Base-by-base conservation (phyloP, 2,888 invertebrate species). In the Acleris holmiana region DNA sequence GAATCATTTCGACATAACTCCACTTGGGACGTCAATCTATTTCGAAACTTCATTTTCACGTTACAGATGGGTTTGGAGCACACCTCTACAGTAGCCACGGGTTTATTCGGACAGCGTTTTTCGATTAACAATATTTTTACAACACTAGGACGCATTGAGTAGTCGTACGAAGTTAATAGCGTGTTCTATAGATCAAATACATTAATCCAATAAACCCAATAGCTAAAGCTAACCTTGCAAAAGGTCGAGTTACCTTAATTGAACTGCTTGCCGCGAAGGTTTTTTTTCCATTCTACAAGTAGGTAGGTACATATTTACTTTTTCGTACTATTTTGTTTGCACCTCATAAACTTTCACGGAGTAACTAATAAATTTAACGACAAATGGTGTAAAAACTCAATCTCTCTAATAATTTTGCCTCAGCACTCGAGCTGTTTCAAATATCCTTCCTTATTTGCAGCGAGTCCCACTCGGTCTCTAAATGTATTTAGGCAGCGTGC, bases 21-120 rank as follows among this genome's bases (percentile, higher is more conserved):
- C 76, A 71, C 75, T 74, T 75, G 67, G 74, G 69, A 76, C 74
- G 77, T 77, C 79, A 80, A 78, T 81, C 76, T 74, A 75, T 74
- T 66, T 57, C 69, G 72, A 67, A 76, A 77, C 73, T 77, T 75
- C 72, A 76, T 73, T 79, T 80, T 78, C 73, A 73, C 73, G 76
- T 75, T 74, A 69, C 78, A 75, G 74, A 74, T 57, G 69, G 73
- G 71, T 73, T 74, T 75, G 58, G 61, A 44, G 18, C 19, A 13
- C 18, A 13, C 18, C 47, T 6, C 44, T 53, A 8, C 35, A 19
- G 7, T 41, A n/a, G 41, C 41, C 8, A 15, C 13, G 35, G 35
- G 44, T 7, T 44, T n/a, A 6, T 44, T 10, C 6, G n/a, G n/a
- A 21, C 41, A 17, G 25, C 13, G 19, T 29, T 53, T 53, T 53